A percentile compares a stretch with the other conserved stretches of the same genome.
phyloP scores from a whole-genome alignment of 1,140 invertebrate species.

The Lithobius niger region DNA sequence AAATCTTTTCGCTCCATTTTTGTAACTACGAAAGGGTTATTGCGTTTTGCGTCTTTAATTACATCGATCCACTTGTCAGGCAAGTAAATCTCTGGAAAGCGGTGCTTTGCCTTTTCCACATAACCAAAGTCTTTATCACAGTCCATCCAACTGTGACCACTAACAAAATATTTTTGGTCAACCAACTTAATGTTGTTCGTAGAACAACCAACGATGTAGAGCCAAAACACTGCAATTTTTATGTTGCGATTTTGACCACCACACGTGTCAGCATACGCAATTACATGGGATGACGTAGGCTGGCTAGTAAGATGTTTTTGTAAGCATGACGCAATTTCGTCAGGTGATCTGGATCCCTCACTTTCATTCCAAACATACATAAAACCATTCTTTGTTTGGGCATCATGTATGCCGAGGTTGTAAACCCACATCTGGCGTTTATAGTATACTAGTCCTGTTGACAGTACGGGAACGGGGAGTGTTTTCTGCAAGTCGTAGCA shows the following conservation, averaged over 20 bases:
- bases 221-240: neutral
- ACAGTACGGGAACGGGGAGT: slow-evolving; percentile 25
- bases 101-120: neutral
- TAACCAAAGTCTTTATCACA: neutral
- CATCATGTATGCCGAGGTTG: slow-evolving; percentile 26
- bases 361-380: slow-evolving; percentile 30
- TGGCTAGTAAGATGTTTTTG: slow-evolving; percentile 9
- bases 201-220: neutral
- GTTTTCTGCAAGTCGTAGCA: slow-evolving; percentile 27
- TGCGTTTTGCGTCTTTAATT: neutral
- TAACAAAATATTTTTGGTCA: neutral
- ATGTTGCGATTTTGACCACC: slow-evolving; percentile 21
- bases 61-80: neutral
- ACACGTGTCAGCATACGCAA: slow-evolving; percentile 27
- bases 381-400: slow-evolving; percentile 14
- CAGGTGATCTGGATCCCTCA: slow-evolving; percentile 21
- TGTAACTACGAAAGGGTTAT: neutral
- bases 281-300: slow-evolving; percentile 14
- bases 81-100: neutral
- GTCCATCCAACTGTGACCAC: neutral
- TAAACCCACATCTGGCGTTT: slow-evolving; percentile 29
- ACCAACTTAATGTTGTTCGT: neutral
- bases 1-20: neutral
- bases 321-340: slow-evolving; percentile 26
- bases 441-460: slow-evolving; percentile 25